phyloP scores from a whole-genome alignment of 23 tunicate genomes.

The Phallusia fumigata region DNA sequence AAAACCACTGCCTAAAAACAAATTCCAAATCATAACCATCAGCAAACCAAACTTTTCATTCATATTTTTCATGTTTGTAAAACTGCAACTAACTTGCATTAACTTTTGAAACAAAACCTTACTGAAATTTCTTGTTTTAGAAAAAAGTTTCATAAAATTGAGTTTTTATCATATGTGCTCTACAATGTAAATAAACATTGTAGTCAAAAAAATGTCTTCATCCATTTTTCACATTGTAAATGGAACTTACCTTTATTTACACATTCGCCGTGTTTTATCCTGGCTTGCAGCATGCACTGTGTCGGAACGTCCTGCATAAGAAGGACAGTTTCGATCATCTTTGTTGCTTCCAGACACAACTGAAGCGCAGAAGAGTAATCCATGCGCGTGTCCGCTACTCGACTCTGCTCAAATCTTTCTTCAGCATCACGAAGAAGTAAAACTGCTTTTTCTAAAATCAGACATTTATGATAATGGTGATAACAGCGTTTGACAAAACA shows the following conservation, averaged over 20 bases:
- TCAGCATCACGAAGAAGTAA: constrained; percentile 43
- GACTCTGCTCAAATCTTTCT: constrained; percentile 31
- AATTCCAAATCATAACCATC: no score
- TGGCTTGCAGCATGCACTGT: constrained; percentile 29
- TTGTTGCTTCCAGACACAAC: constrained; percentile 51
- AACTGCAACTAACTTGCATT: no score
- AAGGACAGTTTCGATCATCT: constrained; percentile 24
- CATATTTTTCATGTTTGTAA: no score
- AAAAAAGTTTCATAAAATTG: no score
- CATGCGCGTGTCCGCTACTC: constrained; percentile 36
- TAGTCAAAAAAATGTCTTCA: neutral
- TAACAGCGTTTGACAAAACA: no score
- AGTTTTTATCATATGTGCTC: no score
- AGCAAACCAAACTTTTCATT: no score
- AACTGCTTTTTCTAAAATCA: constrained; percentile 12
- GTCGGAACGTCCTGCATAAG: constrained; percentile 24
- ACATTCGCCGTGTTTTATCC: constrained; percentile 47
- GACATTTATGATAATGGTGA: no score
- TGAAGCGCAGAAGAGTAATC: constrained; percentile 53
- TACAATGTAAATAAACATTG: no score
- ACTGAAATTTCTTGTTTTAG: no score
- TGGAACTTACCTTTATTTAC: constrained; percentile 26
- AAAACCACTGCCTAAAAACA: no score
- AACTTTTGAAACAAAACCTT: no score
- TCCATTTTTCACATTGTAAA: neutral